A percentile compares a stretch with the other conserved stretches of the same genome.
Evolutionary conservation across 2,888 invertebrate species (phyloP).

Genomic region (Tinea semifulvella): DNA sequence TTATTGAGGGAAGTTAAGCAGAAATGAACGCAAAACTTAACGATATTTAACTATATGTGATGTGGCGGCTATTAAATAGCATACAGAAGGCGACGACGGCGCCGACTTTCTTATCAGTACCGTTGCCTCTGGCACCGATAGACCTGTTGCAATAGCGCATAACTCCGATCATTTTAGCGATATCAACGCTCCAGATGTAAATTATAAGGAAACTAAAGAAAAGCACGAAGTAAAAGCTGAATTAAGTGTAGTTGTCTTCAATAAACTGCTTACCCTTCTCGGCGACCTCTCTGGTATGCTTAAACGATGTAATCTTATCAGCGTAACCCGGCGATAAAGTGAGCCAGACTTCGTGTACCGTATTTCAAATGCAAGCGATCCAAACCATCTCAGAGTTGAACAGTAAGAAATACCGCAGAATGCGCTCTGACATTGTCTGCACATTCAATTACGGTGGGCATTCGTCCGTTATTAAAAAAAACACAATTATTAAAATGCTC

Average conservation of each 20-base stretch:
- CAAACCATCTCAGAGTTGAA: constrained; percentile 1
- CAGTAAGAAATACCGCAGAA: constrained; percentile 8
- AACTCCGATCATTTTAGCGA: constrained; percentile 11
- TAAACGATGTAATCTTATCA: constrained; percentile 17
- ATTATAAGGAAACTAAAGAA: constrained; percentile 9
- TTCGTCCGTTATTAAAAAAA: constrained; percentile 27
- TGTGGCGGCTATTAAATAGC: background rate
- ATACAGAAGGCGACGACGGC: constrained; percentile 11
- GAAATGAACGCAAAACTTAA: constrained; percentile 7
- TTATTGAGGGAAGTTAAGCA: constrained; percentile 6
- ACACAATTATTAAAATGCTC: constrained; percentile 33
- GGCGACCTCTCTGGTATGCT: constrained; percentile 15
- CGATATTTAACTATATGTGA: constrained; percentile 6
- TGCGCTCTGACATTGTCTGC: constrained; percentile 8
- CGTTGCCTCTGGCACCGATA: constrained; percentile 9
- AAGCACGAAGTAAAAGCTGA: constrained; percentile 11
- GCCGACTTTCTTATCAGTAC: constrained; percentile 13
- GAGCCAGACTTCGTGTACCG: constrained; percentile 10
- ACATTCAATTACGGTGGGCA: constrained; percentile 12
- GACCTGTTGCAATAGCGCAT: constrained; percentile 10
- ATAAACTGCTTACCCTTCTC: constrained; percentile 11
- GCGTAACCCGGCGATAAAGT: constrained; percentile 15
- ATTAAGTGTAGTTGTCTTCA: constrained; percentile 12
- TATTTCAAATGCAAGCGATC: constrained; percentile 13
- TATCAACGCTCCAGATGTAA: constrained; percentile 10